Conservation (phyloP, 2,888 invertebrate species). For the Cyclophora albipunctata region DNA sequence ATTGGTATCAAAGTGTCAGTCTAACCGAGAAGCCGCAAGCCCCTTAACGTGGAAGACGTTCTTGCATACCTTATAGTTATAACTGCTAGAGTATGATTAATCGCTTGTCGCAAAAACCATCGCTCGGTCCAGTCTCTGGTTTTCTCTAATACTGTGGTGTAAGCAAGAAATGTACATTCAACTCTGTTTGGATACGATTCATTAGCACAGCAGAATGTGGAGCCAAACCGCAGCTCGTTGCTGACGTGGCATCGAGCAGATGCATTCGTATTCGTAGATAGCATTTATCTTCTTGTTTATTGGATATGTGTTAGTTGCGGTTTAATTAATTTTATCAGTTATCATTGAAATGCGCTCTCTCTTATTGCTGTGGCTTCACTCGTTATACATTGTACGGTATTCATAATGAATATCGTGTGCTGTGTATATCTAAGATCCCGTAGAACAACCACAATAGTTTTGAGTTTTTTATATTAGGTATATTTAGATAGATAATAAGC, state of each 20-base stretch:
- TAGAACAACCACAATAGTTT: too few species aligned
- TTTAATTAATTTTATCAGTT: background rate
- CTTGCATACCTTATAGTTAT: constrained; percentile 1
- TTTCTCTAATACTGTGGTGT: background rate
- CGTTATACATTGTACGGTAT: too few species aligned
- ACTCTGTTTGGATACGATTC: constrained; percentile 10
- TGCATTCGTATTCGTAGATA: constrained; percentile 9
- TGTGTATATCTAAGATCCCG: too few species aligned
- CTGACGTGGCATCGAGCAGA: constrained; percentile 10
- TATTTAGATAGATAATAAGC: too few species aligned
- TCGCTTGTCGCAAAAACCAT: constrained; percentile 10
- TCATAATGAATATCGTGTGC: too few species aligned
- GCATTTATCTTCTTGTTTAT: constrained; percentile 12
- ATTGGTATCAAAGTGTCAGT: constrained; percentile 36
- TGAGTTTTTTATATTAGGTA: too few species aligned
- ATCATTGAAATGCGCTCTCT: too few species aligned
- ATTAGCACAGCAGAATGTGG: constrained; percentile 11
- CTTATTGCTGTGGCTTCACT: too few species aligned
- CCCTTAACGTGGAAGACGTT: constrained; percentile 26
- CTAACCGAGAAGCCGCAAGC: constrained; percentile 29
- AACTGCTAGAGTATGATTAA: constrained; percentile 3
- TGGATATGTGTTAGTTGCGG: background rate
- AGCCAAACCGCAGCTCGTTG: constrained; percentile 13
- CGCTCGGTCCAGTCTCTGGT: constrained; percentile 9
- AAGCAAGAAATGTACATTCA: constrained; percentile 14